Conservation (phyloP, 2,888 invertebrate genomes). For the Kryphioiulus occultus region DNA sequence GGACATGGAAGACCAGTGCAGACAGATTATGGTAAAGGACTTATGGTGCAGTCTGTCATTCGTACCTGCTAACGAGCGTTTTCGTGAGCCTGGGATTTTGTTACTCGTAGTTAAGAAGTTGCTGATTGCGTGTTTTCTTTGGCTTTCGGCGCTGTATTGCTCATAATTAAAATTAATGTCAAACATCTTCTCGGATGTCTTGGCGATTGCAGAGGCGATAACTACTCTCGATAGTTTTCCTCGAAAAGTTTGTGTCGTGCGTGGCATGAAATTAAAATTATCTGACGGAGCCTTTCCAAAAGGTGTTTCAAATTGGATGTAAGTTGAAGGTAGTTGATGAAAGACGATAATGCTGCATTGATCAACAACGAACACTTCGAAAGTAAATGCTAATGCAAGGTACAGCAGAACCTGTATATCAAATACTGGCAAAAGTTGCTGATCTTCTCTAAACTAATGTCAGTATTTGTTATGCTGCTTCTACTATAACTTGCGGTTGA, state of each 20-base stretch:
- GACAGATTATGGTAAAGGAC: background rate
- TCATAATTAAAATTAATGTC: conserved; percentile 24
- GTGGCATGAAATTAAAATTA: background rate
- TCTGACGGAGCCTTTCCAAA: background rate
- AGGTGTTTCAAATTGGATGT: background rate
- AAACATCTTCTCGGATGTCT: background rate
- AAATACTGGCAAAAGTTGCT: too few relatives aligned
- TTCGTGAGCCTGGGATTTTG: background rate
- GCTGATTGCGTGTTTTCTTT: background rate
- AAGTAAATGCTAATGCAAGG: too few relatives aligned
- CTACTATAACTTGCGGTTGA: too few relatives aligned
- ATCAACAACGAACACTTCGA: background rate
- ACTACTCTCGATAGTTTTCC: background rate
- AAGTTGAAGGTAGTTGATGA: background rate
- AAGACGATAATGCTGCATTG: background rate
- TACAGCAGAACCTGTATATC: too few relatives aligned
- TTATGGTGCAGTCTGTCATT: background rate
- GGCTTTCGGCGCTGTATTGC: background rate
- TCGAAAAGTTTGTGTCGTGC: background rate
- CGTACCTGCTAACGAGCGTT: background rate
- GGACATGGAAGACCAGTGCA: background rate
- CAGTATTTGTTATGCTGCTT: too few relatives aligned
- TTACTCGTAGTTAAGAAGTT: background rate
- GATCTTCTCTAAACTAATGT: too few relatives aligned
- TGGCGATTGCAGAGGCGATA: background rate